Evolutionary conservation across 2,888 invertebrate genomes (phyloP).

Genomic region (Torymus tubicola): DNA sequence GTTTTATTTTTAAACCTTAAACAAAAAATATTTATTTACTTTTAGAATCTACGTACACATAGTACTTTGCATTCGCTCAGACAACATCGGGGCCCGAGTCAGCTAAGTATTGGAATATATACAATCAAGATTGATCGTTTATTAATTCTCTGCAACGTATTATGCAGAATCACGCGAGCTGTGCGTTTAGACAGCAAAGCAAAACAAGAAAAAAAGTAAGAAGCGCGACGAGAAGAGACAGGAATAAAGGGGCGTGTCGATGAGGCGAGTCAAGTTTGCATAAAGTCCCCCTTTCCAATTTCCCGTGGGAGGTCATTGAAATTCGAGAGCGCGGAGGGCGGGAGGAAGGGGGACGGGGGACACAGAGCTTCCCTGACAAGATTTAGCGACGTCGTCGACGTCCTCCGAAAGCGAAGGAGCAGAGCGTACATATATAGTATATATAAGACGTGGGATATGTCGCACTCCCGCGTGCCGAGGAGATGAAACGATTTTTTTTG

Average conservation of each 20-base stretch:
- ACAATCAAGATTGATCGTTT: too few relatives aligned
- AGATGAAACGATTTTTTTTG: too few relatives aligned
- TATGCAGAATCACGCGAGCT: too few relatives aligned
- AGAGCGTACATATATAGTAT: background rate
- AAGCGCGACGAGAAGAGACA: background rate
- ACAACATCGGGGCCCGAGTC: too few relatives aligned
- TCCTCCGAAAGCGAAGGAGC: background rate
- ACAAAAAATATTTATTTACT: too few relatives aligned
- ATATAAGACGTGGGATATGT: too few relatives aligned
- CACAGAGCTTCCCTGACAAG: slow-evolving; percentile 15
- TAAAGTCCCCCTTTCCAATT: slow-evolving; percentile 23
- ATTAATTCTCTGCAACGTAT: too few relatives aligned
- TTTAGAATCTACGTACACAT: too few relatives aligned
- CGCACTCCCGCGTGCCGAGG: too few relatives aligned
- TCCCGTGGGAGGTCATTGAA: slow-evolving; percentile 35
- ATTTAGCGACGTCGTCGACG: slow-evolving; percentile 19
- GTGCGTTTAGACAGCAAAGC: background rate
- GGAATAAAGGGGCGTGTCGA: background rate
- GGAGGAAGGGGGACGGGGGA: background rate
- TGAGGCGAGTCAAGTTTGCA: slow-evolving; percentile 18
- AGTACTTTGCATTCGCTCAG: too few relatives aligned
- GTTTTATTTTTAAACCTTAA: too few relatives aligned
- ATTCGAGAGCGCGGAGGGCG: slow-evolving; percentile 3
- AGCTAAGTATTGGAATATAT: too few relatives aligned
- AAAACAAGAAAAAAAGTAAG: background rate